Evolutionary conservation across 2,888 invertebrate genomes (phyloP).

Genomic region (Chrysomela aeneicollis): DNA sequence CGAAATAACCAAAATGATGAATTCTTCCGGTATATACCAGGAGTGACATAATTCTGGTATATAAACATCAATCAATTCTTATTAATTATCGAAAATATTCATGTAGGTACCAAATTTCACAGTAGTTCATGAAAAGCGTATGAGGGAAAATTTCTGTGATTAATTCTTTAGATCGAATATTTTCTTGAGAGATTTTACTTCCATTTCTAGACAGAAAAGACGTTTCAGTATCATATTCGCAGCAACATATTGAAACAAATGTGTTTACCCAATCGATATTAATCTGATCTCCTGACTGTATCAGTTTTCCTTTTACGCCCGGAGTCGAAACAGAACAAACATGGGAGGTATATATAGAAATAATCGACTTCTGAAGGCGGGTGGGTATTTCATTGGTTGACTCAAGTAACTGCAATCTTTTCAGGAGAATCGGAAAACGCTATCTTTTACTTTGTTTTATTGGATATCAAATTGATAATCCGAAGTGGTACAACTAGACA

Average conservation of each 20-base stretch:
- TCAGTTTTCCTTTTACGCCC: conserved; percentile 18
- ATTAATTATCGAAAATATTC: too few relatives aligned
- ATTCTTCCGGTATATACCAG: too few relatives aligned
- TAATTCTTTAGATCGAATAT: too few relatives aligned
- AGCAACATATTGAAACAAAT: conserved; percentile 54
- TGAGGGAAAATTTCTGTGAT: too few relatives aligned
- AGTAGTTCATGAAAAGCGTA: too few relatives aligned
- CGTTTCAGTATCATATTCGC: conserved; percentile 41
- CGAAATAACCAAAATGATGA: too few relatives aligned
- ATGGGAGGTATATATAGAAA: conserved; percentile 20
- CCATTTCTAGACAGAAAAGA: conserved; percentile 13
- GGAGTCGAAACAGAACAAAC: conserved; percentile 19
- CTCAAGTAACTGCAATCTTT: not conserved
- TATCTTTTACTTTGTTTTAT: not conserved
- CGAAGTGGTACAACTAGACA: too few relatives aligned
- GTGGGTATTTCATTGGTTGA: not conserved
- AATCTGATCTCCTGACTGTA: conserved; percentile 47
- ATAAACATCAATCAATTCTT: too few relatives aligned
- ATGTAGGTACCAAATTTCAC: too few relatives aligned
- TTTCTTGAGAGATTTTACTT: not conserved
- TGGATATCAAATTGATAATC: not conserved
- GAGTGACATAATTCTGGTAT: too few relatives aligned
- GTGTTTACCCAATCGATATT: conserved; percentile 54
- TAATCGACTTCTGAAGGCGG: conserved; percentile 28
- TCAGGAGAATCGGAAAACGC: not conserved